Base-by-base conservation (phyloP, 2,888 invertebrate species). In the Nycteola revayana region DNA sequence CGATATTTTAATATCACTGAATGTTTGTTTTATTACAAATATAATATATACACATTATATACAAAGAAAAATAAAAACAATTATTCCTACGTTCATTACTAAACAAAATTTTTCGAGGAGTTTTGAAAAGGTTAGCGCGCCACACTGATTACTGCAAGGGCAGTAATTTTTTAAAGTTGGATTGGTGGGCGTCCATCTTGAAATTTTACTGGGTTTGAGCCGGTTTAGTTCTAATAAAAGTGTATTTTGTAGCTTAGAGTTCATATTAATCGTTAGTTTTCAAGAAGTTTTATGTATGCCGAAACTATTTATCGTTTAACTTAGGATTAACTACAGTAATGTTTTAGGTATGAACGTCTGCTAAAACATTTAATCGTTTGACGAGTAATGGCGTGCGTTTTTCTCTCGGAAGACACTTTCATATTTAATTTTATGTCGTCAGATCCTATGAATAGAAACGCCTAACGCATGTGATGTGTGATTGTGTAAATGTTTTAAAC, bases 111-210 rank as follows among this genome's bases (percentile, higher is more conserved):
- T 14, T 14, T 5, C 2, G 14, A 14, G 14, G 14, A 14, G 5
- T 14, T 14, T 14, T 3, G 14, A 14, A 14, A 14, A 3, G 5
- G 14, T 5, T 3, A 14, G 2, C 14, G 2, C 5, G 14, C 5
- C 2, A 14, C 14, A 14, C 14, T 14, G 5, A 14, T 14, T 35
- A 43, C 39, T 28, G 36, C 24, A 29, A 41, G 36, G 35, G 25
- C 32, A 37, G 26, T 26, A 26, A 26, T 26, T 20, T 14, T 14
- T 14, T 66, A 66, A 69, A 74, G 63, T 62, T 70, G 72, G 74
- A 92, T 91, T 91, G 90, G 92, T 91, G 91, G 91, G 92, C 93
- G 92, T 93, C 93, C 94, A 93, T 93, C 93, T 93, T 93, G 93
- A 91, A 70, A 93, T 91, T 91, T 91, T 90, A 89, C 90, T 92